These are phyloP conservation scores for Campodea augens DNA, from an alignment of 1,140 invertebrate genomes.

Conservation along the genomic window DNA sequence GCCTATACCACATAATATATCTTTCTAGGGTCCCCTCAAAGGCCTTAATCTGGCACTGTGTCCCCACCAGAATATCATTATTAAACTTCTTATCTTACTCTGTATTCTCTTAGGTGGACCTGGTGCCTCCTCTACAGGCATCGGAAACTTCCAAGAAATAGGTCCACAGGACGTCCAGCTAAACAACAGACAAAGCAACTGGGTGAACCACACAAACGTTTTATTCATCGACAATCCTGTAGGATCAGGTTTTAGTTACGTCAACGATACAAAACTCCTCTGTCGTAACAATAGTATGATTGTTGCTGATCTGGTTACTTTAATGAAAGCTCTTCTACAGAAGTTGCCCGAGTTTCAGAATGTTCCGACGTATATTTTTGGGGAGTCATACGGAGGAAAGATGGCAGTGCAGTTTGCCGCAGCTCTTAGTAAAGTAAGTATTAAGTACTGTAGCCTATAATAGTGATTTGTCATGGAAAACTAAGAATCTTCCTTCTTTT, in stretches of 20 bases:
- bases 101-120: not conserved
- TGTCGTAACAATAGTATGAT: constrained; percentile 49
- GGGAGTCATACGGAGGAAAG: constrained; percentile 76
- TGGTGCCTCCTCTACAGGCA: constrained; percentile 25
- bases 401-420: constrained; percentile 62
- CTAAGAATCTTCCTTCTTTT: too few species aligned
- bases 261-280: constrained; percentile 32
- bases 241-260: constrained; percentile 71
- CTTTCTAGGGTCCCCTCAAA: not conserved
- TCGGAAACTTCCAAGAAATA: constrained; percentile 26
- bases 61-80: not conserved
- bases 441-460: too few species aligned
- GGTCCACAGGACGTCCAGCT: constrained; percentile 25
- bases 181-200: constrained; percentile 24
- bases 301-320: constrained; percentile 49
- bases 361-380: constrained; percentile 58
- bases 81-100: constrained; percentile 3
- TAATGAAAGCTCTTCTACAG: constrained; percentile 43
- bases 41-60: not conserved
- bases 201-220: constrained; percentile 56
- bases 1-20: too few species aligned
- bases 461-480: too few species aligned
- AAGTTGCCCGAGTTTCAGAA: constrained; percentile 40
- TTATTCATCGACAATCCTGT: constrained; percentile 78
- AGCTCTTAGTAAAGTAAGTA: constrained; percentile 36